A percentile compares a stretch with the other conserved stretches of the same genome.
Conservation (phyloP, 2,797 vertebrate genomes). For the Schizopygopsis malacanthus region DNA sequence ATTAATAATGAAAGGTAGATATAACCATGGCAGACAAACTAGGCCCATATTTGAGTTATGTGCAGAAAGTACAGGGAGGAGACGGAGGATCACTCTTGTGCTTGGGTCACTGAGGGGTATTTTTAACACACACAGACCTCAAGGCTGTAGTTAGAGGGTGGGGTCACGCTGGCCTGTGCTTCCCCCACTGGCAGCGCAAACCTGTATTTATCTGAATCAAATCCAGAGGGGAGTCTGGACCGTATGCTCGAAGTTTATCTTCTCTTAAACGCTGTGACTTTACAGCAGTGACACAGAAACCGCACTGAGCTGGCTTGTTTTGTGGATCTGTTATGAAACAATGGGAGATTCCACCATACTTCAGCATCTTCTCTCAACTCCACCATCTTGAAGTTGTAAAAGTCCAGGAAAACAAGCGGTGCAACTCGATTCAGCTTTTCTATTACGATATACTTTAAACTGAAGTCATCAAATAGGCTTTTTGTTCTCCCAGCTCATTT, state of each 20-base stretch:
- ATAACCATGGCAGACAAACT: neutral
- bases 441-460: neutral
- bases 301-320: neutral
- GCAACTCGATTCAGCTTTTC: neutral
- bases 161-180: conserved; percentile 39
- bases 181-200: conserved; percentile 36
- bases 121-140: conserved; percentile 48
- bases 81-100: conserved; percentile 18
- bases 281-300: neutral
- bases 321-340: conserved; percentile 12
- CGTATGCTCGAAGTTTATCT: conserved; percentile 29
- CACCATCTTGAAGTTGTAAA: neutral
- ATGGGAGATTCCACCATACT: neutral
- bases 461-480: neutral
- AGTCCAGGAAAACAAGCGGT: neutral
- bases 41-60: neutral
- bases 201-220: conserved; percentile 44
- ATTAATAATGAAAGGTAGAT: neutral
- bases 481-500: neutral
- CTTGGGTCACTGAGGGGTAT: conserved; percentile 43
- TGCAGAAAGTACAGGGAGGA: neutral
- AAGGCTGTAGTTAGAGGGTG: conserved; percentile 52
- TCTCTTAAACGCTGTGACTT: conserved; percentile 2
- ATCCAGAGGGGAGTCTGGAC: conserved; percentile 41
- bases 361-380: neutral